These are phyloP conservation scores for Atta cephalotes DNA, from an alignment of 1,140 invertebrate genomes.

Conservation along the genomic window DNA sequence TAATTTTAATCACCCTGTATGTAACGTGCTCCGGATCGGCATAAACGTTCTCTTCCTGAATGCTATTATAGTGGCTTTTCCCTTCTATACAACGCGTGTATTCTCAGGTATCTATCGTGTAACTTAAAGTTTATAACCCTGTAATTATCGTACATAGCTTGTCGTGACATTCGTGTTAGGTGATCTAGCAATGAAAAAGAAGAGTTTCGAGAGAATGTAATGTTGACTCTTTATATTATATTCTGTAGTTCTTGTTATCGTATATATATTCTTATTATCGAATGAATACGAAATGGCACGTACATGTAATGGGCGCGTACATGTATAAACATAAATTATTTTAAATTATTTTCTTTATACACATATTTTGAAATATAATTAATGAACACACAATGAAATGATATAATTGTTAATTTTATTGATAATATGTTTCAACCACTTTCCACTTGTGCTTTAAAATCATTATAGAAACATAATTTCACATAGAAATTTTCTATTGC, in stretches of 20 bases:
- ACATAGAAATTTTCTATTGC: too few species aligned
- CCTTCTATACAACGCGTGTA: slow-evolving; percentile 31
- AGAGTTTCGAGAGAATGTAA: neutral
- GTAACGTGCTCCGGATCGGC: slow-evolving; percentile 62
- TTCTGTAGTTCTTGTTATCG: neutral
- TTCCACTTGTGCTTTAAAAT: too few species aligned
- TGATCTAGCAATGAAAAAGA: neutral
- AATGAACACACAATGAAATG: too few species aligned
- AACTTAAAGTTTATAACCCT: slow-evolving; percentile 19
- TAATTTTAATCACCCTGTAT: slow-evolving; percentile 73
- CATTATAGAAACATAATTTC: too few species aligned
- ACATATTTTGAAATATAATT: too few species aligned
- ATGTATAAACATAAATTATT: too few species aligned
- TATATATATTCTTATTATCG: neutral
- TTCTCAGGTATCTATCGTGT: slow-evolving; percentile 60
- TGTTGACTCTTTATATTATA: neutral
- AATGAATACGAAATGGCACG: too few species aligned
- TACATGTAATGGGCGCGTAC: too few species aligned
- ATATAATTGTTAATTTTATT: too few species aligned
- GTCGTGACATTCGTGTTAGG: slow-evolving; percentile 2
- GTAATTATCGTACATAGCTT: slow-evolving; percentile 56
- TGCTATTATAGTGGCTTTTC: slow-evolving; percentile 61
- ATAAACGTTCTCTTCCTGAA: slow-evolving; percentile 63
- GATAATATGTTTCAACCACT: too few species aligned
- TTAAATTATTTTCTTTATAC: too few species aligned